Conservation (phyloP, 2,888 invertebrate species). For the Pammene fasciana region DNA sequence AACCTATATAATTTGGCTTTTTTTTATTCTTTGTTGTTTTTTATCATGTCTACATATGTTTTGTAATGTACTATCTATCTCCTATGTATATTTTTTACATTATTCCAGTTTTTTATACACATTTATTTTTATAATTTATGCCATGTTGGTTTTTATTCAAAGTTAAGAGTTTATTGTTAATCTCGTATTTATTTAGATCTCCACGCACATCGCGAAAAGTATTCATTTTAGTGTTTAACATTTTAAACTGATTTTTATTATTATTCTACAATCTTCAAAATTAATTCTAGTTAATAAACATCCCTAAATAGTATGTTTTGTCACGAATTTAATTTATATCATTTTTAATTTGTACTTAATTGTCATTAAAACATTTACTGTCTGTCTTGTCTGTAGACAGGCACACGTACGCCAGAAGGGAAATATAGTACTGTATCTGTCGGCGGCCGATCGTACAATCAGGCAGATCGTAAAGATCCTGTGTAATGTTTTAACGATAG, state of each 20-base stretch:
- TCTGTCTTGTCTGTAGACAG: background rate
- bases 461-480: too few species aligned
- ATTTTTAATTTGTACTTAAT: constrained; percentile 18
- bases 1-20: background rate
- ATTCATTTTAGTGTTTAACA: constrained; percentile 18
- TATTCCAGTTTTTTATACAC: background rate
- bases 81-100: background rate
- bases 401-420: background rate
- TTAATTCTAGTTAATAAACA: background rate
- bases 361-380: background rate
- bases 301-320: background rate
- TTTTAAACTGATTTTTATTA: constrained; percentile 2
- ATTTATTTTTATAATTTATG: constrained; percentile 12
- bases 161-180: constrained; percentile 3
- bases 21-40: background rate
- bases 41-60: background rate
- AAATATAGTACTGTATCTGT: too few species aligned
- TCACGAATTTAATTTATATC: background rate
- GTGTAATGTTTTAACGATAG: too few species aligned
- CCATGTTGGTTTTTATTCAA: background rate
- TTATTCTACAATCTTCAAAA: background rate
- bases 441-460: too few species aligned
- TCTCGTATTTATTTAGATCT: constrained; percentile 34
- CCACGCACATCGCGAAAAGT: constrained; percentile 27
- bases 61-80: too few species aligned